Base-by-base conservation (phyloP, 2,797 vertebrate genomes). In the Cynodonichthys magdalenae region DNA sequence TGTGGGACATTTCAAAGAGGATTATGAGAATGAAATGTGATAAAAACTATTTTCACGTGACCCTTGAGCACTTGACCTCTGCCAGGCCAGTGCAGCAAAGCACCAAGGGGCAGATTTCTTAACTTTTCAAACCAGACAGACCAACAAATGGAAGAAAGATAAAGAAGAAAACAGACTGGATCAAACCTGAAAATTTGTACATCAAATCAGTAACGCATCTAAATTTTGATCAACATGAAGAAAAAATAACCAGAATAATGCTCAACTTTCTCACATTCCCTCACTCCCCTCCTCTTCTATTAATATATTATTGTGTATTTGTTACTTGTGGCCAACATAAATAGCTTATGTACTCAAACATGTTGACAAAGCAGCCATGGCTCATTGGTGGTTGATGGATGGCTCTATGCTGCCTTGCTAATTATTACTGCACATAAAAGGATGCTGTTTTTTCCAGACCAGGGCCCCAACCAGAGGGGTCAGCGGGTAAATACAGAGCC, bases 341-440 rank as follows among this genome's bases (percentile, higher is more conserved):
- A 92, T 75, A 89, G 79, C 73, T 78, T 88, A 86, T 91, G 91
- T 79, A 80, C 87, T 83, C 62, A 66, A 80, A 80, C 88, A 89
- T 91, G 89, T 90, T 90, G 83, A 90, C 91, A 91, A 90, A 88
- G 89, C 87, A 84, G 85, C 84, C 81, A 73, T 75, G 87, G 86
- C 89, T 90, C 84, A 79, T 88, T 92, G 90, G 49, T 7, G 73
- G 2, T 83, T 94, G 93, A 94, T 93, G 89, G 92, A 93, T 94
- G 91, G 90, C 87, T 69, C 82, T 87, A 84, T 90, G 90, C 12
- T 71, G 87, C 85, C 84, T 71, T 58, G 87, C 89, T 93, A 93
- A 94, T 94, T 93, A 93, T 93, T 93, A 91, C 89, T 82, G 84
- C 86, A 91, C 88, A 91, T 92, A 92, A 93, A 92, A 92, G 92